These are phyloP conservation scores for Agelastica alni DNA, from an alignment of 2,888 invertebrate genomes.

Conservation along the genomic window DNA sequence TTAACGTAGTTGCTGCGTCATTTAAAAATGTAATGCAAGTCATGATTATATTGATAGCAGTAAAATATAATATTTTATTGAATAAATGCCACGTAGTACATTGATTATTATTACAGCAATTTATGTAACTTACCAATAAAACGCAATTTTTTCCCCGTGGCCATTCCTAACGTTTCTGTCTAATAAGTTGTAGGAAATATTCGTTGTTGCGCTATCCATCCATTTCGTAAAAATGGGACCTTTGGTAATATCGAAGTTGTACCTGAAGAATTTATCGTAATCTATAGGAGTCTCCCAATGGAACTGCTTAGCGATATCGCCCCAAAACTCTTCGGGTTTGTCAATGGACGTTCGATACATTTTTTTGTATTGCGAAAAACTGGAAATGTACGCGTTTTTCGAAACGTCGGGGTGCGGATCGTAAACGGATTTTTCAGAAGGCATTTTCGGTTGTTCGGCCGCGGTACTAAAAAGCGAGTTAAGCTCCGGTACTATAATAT, in stretches of 20 bases:
- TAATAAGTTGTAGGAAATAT: slow-evolving; percentile 93
- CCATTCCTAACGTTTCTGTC: slow-evolving; percentile 91
- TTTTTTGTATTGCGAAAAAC: slow-evolving; percentile 76
- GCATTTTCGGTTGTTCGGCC: slow-evolving; percentile 54
- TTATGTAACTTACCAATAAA: slow-evolving; percentile 82
- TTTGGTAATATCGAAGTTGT: slow-evolving; percentile 88
- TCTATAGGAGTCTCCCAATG: slow-evolving; percentile 85
- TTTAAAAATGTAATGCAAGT: too few species aligned
- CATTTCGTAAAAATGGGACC: slow-evolving; percentile 92
- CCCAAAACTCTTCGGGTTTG: slow-evolving; percentile 92
- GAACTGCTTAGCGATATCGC: slow-evolving; percentile 88
- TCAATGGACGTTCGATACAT: slow-evolving; percentile 87
- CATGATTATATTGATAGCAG: too few species aligned
- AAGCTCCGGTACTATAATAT: background rate
- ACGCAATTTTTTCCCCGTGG: slow-evolving; percentile 87
- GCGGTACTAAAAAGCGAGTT: background rate
- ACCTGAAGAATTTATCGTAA: slow-evolving; percentile 78
- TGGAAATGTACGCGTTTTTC: slow-evolving; percentile 67
- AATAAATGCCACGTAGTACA: too few species aligned
- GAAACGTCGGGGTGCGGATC: slow-evolving; percentile 63
- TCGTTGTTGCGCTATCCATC: slow-evolving; percentile 94
- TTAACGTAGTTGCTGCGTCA: too few species aligned
- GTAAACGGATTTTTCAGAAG: slow-evolving; percentile 64
- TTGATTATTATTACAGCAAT: background rate
- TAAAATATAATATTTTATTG: too few species aligned